These are phyloP conservation scores for Drosophila virilis DNA, from an alignment of 1,140 invertebrate genomes.

Conservation along the genomic window DNA sequence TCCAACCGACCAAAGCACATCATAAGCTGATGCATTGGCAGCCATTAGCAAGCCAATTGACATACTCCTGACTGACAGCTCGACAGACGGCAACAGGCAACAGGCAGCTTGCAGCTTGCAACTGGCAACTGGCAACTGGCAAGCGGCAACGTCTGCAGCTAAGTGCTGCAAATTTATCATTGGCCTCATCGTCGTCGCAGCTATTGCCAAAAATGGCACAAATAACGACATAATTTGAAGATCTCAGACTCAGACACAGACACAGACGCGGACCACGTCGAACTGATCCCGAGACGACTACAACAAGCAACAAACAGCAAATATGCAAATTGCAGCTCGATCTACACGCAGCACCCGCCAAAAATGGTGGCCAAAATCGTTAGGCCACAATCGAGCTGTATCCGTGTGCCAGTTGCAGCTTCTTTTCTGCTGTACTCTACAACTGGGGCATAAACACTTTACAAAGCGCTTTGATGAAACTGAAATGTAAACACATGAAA, in stretches of 20 bases:
- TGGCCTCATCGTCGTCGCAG: slow-evolving; percentile 51
- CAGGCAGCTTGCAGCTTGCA: slow-evolving; percentile 3
- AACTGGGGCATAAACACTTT: background rate
- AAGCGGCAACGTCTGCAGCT: slow-evolving; percentile 41
- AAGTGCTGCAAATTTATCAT: slow-evolving; percentile 78
- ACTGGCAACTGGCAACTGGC: slow-evolving; percentile 23
- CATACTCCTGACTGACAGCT: slow-evolving; percentile 70
- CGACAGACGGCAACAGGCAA: slow-evolving; percentile 34
- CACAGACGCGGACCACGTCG: slow-evolving; percentile 12
- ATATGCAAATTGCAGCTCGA: slow-evolving; percentile 46
- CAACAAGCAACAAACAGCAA: background rate
- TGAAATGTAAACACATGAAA: background rate
- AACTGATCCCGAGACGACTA: slow-evolving; percentile 16
- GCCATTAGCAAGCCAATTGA: slow-evolving; percentile 79
- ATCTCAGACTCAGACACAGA: slow-evolving; percentile 60
- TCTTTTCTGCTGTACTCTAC: background rate
- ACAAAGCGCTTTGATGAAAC: background rate
- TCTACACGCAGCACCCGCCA: slow-evolving; percentile 24
- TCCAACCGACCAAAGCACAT: slow-evolving; percentile 1
- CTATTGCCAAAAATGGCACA: slow-evolving; percentile 78
- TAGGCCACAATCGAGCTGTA: slow-evolving; percentile 32
- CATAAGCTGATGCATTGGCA: slow-evolving; percentile 61
- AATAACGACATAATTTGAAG: slow-evolving; percentile 80
- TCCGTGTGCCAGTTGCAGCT: slow-evolving; percentile 14
- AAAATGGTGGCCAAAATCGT: slow-evolving; percentile 49